Evolutionary conservation across 2,113 vertebrate species (phyloP).

Genomic region (Sebastes schlegelii): DNA sequence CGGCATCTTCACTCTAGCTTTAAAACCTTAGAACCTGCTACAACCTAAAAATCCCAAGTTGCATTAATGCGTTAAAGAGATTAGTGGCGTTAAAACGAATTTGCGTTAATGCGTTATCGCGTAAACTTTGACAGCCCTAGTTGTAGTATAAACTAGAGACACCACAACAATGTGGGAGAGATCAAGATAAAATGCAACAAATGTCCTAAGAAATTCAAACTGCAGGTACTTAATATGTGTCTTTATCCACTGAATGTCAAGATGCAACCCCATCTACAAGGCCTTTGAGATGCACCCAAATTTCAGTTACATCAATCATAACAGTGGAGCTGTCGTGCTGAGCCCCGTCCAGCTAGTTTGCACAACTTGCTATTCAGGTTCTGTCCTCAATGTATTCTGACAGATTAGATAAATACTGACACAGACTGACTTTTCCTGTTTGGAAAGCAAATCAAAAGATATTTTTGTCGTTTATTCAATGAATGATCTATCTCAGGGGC

Average conservation of each 20-base stretch:
- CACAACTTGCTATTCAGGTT: slow-evolving; percentile 10
- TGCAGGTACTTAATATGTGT: neutral
- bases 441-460: slow-evolving; percentile 3
- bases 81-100: no score
- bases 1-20: no score
- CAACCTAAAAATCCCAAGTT: no score
- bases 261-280: neutral
- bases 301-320: slow-evolving; percentile 2
- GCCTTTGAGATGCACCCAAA: neutral
- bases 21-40: no score
- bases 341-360: neutral
- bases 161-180: neutral
- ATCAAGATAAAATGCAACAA: neutral
- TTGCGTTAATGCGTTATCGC: no score
- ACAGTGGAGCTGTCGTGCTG: neutral
- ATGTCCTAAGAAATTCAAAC: neutral
- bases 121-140: no score
- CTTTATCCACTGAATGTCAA: neutral
- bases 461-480: neutral
- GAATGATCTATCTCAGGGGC: neutral
- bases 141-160: neutral
- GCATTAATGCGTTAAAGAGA: no score
- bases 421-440: neutral
- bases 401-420: neutral
- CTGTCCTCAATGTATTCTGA: neutral